Evolutionary conservation across 2,113 vertebrate genomes (phyloP).

Genomic region (Atlantisia rogersi): DNA sequence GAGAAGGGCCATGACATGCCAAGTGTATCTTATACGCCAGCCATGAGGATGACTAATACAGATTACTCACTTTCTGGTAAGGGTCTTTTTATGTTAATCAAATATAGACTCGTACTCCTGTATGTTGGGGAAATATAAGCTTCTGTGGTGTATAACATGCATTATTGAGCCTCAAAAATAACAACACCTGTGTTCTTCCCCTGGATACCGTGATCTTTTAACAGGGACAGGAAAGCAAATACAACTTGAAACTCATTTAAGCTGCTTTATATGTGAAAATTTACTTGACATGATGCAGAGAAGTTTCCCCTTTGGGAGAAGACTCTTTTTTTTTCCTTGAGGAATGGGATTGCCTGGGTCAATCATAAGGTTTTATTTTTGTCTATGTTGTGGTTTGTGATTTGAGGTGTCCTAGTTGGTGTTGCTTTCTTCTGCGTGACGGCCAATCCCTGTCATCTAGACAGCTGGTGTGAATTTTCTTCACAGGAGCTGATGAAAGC

Average conservation of each 20-base stretch:
- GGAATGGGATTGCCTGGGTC: background rate
- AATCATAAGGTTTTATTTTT: background rate
- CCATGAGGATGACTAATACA: constrained; percentile 91
- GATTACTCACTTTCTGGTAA: constrained; percentile 97
- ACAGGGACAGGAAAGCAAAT: background rate
- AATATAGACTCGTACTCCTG: constrained; percentile 20
- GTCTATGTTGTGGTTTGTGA: background rate
- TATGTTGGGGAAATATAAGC: constrained; percentile 5
- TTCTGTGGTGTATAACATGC: background rate
- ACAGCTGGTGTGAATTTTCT: background rate
- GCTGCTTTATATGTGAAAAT: background rate
- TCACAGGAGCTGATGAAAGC: background rate
- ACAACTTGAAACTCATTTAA: background rate
- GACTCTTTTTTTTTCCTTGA: background rate
- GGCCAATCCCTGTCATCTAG: background rate
- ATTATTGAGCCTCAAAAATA: background rate
- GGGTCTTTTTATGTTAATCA: constrained; percentile 59
- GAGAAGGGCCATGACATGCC: constrained; percentile 96
- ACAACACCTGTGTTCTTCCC: background rate
- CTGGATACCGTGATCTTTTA: background rate
- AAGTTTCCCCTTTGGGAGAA: background rate
- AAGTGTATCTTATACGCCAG: constrained; percentile 94
- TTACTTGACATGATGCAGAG: background rate
- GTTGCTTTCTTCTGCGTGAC: background rate
- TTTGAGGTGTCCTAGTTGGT: background rate